A percentile compares a stretch with the other conserved stretches of the same genome.
Conservation (phyloP, 2,113 vertebrate genomes). For the Psettodes erumei region DNA sequence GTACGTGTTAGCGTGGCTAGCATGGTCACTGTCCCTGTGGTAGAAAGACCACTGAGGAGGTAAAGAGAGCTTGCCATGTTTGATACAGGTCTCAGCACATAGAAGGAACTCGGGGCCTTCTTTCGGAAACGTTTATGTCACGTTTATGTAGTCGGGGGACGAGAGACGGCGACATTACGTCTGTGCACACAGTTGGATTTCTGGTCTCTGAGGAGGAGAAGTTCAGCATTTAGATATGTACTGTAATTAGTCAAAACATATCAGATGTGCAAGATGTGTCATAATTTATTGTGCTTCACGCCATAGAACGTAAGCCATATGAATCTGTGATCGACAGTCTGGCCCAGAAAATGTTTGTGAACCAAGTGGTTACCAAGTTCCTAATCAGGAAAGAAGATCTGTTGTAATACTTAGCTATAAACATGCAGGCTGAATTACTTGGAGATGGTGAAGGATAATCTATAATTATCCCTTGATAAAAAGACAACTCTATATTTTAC, state of each 20-base stretch:
- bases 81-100: constrained; percentile 26
- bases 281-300: background rate
- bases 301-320: background rate
- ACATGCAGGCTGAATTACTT: constrained; percentile 3
- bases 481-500: background rate
- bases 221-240: background rate
- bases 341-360: background rate
- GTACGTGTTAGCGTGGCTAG: background rate
- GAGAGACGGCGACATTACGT: background rate
- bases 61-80: constrained; percentile 28
- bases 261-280: background rate
- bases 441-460: background rate
- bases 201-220: background rate
- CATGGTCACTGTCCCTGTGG: constrained; percentile 5
- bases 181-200: background rate
- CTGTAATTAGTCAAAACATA: background rate
- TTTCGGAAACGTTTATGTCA: background rate
- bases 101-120: background rate
- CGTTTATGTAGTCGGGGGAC: constrained; percentile 2
- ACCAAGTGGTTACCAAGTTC: background rate
- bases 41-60: constrained; percentile 9
- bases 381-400: background rate
- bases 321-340: background rate
- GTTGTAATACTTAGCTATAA: background rate
- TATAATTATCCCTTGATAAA: background rate